A percentile compares a stretch with the other conserved stretches of the same genome.
Conservation (phyloP, 2,888 invertebrate species). For the Limnephilus auricula region DNA sequence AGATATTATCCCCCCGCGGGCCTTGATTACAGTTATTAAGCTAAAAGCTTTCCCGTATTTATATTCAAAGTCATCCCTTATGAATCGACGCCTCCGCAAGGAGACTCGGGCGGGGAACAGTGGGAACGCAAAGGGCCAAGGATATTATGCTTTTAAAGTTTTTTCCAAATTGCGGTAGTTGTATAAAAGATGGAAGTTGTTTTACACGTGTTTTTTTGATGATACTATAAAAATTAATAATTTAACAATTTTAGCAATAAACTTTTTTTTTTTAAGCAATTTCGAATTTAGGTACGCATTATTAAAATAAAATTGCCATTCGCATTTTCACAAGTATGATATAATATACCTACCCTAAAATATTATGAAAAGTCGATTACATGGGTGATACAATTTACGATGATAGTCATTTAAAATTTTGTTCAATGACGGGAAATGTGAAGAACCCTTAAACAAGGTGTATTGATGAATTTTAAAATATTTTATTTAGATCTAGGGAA, state of each 20-base stretch:
- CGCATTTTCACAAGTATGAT: too few relatives aligned
- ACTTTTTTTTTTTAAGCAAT: too few relatives aligned
- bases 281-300: too few relatives aligned
- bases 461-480: too few relatives aligned
- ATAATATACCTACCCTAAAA: too few relatives aligned
- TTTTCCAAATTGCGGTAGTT: background rate
- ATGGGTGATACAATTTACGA: too few relatives aligned
- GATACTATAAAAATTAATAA: background rate
- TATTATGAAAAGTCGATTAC: too few relatives aligned
- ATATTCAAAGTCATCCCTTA: constrained; percentile 63
- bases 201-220: background rate
- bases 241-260: background rate
- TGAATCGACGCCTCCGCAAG: constrained; percentile 53
- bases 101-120: background rate
- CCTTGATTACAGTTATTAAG: constrained; percentile 65
- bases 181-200: background rate
- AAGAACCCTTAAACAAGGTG: too few relatives aligned
- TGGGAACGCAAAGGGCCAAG: background rate
- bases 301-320: background rate
- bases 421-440: too few relatives aligned
- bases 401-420: too few relatives aligned
- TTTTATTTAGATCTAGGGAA: too few relatives aligned
- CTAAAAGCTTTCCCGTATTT: constrained; percentile 64
- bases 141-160: background rate
- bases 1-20: constrained; percentile 33